phyloP scores from a whole-genome alignment of 1,140 invertebrate genomes.

The Andrena cerasifolii region DNA sequence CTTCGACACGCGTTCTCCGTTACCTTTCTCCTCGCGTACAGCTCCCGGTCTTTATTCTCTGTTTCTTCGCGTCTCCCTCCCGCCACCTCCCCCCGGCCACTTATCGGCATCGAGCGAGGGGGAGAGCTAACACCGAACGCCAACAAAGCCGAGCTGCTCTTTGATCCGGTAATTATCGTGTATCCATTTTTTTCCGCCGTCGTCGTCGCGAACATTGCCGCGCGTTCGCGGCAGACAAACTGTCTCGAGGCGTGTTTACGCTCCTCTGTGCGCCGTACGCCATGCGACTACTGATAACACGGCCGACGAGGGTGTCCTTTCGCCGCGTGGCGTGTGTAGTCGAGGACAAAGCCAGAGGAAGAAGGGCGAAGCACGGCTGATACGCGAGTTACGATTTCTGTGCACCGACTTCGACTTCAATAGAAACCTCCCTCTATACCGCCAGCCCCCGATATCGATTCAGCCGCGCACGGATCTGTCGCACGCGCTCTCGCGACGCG shows the following conservation, averaged over 20 bases:
- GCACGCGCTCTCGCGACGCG: too few relatives aligned
- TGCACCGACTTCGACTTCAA: too few relatives aligned
- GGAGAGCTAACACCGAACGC: not conserved
- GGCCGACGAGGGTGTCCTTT: not conserved
- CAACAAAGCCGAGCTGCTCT: not conserved
- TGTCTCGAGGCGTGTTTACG: conserved; percentile 16
- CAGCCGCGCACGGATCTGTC: not conserved
- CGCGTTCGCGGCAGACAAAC: conserved; percentile 4
- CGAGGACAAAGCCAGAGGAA: too few relatives aligned
- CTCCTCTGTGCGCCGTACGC: not conserved
- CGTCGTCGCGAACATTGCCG: not conserved
- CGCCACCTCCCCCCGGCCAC: not conserved
- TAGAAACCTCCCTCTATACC: too few relatives aligned
- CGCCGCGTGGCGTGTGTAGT: not conserved
- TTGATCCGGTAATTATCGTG: conserved; percentile 12
- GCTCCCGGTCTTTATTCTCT: not conserved
- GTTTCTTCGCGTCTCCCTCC: not conserved
- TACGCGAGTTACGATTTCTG: too few relatives aligned
- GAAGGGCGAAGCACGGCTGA: too few relatives aligned
- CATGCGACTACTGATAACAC: not conserved
- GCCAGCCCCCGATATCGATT: too few relatives aligned
- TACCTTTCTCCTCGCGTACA: not conserved
- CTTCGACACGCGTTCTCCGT: conserved; percentile 11
- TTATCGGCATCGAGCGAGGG: not conserved
- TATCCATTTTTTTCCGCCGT: not conserved